Conservation (phyloP, 2,888 invertebrate species). For the Callinectes sapidus region DNA sequence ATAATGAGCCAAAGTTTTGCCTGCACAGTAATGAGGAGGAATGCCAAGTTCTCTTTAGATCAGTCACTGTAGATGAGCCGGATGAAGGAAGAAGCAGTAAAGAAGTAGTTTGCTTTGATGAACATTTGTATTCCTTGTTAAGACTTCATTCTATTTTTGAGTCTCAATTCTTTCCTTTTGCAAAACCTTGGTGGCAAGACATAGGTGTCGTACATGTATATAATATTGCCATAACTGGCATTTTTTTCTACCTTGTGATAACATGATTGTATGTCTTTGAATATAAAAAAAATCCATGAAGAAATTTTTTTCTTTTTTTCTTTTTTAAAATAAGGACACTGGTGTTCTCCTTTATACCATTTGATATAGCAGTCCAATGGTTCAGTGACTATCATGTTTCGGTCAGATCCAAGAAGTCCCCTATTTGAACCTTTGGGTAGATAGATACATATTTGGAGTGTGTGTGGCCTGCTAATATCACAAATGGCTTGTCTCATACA, state of each 20-base stretch:
- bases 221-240: slow-evolving; percentile 10
- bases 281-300: not conserved
- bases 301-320: not conserved
- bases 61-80: not conserved
- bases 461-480: not conserved
- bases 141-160: not conserved
- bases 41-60: not conserved
- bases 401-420: no score
- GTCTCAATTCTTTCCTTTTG: not conserved
- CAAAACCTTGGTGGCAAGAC: slow-evolving; percentile 4
- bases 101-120: not conserved
- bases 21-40: not conserved
- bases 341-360: not conserved
- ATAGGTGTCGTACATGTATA: not conserved
- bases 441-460: no score
- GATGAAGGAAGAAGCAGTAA: not conserved
- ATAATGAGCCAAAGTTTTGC: not conserved
- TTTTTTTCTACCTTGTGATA: not conserved
- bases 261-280: not conserved
- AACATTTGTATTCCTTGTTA: not conserved
- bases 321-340: not conserved
- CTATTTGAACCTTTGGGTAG: no score
- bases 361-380: no score
- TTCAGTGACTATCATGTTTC: no score
- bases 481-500: no score